A percentile compares a stretch with the other conserved stretches of the same genome.
Evolutionary conservation across 2,797 vertebrate species (phyloP).

Genomic region (Chloroceryle inda): DNA sequence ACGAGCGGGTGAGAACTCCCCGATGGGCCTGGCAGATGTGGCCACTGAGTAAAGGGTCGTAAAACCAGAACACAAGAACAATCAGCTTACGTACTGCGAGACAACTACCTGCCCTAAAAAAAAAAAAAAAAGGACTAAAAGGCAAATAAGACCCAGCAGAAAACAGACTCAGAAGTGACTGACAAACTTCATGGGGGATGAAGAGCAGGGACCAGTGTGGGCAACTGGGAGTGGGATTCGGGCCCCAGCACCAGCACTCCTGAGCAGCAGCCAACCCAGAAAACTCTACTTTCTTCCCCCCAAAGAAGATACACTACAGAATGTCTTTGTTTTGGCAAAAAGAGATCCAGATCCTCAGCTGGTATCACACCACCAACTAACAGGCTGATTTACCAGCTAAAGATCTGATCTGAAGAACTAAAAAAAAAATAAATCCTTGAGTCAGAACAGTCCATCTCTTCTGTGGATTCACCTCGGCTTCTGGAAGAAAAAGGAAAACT

Average conservation of each 20-base stretch:
- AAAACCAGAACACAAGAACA: not conserved
- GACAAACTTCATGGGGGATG: not conserved
- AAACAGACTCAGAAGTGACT: accelerated
- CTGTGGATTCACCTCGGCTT: not conserved
- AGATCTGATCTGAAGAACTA: not conserved
- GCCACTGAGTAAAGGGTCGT: not conserved
- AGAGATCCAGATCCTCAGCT: not conserved
- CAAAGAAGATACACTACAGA: not conserved
- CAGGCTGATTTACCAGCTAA: not conserved
- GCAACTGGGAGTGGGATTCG: not conserved
- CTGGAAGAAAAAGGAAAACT: not conserved
- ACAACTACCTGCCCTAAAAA: not conserved
- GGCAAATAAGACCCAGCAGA: not conserved
- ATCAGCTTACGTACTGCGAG: not conserved
- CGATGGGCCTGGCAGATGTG: not conserved
- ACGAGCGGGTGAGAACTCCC: not conserved
- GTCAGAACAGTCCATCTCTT: not conserved
- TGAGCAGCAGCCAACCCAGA: not conserved
- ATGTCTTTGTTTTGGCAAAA: not conserved
- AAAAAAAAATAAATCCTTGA: not conserved
- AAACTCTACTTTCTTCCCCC: not conserved
- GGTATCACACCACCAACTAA: not conserved
- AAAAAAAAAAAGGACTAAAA: accelerated
- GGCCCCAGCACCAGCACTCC: not conserved
- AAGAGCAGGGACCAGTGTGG: not conserved